Percentiles rank a stretch among this genome's conserved stretches.
These are phyloP conservation scores for Graptemys geographica DNA, from an alignment of 2,797 vertebrate genomes.

Conservation along the genomic window DNA sequence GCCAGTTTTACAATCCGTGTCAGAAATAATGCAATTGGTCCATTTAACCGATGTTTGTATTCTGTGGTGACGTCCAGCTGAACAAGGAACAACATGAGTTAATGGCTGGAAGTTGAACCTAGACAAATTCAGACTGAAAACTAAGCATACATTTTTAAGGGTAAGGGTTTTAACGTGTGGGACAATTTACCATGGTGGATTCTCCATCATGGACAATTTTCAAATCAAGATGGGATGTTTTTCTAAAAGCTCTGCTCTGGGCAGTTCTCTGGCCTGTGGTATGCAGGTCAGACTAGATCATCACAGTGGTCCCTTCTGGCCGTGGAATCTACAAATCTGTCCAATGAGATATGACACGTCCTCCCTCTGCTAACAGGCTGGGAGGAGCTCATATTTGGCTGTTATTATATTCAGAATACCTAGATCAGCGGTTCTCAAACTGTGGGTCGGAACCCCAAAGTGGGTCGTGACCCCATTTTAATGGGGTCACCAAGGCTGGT, in stretches of 20 bases:
- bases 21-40: not conserved
- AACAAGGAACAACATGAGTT: not conserved
- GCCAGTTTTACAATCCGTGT: not conserved
- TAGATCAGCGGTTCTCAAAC: too few species aligned
- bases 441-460: too few species aligned
- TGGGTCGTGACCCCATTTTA: too few species aligned
- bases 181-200: not conserved
- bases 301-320: not conserved
- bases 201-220: not conserved
- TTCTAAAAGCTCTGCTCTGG: not conserved
- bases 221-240: not conserved
- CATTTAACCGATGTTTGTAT: not conserved
- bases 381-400: not conserved
- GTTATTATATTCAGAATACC: not conserved
- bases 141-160: not conserved
- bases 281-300: not conserved
- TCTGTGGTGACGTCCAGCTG: not conserved
- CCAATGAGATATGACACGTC: not conserved
- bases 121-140: not conserved
- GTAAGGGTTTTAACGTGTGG: not conserved
- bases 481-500: too few species aligned
- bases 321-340: not conserved
- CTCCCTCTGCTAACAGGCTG: not conserved
- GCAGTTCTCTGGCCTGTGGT: not conserved
- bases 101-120: not conserved